Evolutionary conservation across 2,797 vertebrate species (phyloP).

Genomic region (Acanthurus leucopareius): DNA sequence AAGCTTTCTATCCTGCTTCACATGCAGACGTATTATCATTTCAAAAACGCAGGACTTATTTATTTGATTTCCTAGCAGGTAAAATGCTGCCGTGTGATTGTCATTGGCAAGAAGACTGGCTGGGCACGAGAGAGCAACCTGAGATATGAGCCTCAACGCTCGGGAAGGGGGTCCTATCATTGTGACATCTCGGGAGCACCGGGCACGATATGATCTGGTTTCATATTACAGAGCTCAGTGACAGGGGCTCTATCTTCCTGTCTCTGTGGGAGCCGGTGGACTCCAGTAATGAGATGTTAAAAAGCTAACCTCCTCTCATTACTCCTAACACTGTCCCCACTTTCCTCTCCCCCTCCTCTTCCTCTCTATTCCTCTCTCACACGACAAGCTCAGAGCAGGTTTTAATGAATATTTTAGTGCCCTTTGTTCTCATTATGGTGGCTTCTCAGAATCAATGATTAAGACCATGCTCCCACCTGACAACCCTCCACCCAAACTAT

Average conservation of each 20-base stretch:
- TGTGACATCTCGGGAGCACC: slow-evolving; percentile 43
- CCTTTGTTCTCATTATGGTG: slow-evolving; percentile 84
- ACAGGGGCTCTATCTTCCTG: slow-evolving; percentile 59
- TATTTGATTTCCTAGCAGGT: slow-evolving; percentile 40
- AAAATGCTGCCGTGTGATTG: neutral
- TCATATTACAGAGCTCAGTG: slow-evolving; percentile 63
- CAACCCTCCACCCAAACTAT: slow-evolving; percentile 47
- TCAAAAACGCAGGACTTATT: slow-evolving; percentile 21
- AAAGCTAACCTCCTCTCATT: slow-evolving; percentile 78
- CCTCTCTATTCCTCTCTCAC: slow-evolving; percentile 37
- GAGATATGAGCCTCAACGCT: neutral
- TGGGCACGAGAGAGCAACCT: slow-evolving; percentile 24
- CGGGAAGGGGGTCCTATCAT: slow-evolving; percentile 38
- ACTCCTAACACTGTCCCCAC: slow-evolving; percentile 56
- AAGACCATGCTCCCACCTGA: slow-evolving; percentile 68
- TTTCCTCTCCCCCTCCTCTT: slow-evolving; percentile 8
- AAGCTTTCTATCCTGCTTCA: slow-evolving; percentile 11
- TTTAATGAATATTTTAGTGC: slow-evolving; percentile 89
- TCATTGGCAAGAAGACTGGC: slow-evolving; percentile 11
- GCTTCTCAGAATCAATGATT: slow-evolving; percentile 81
- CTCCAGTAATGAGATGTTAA: slow-evolving; percentile 81
- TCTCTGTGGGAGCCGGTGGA: slow-evolving; percentile 64
- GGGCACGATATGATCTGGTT: slow-evolving; percentile 55
- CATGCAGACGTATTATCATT: slow-evolving; percentile 12
- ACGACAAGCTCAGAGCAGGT: slow-evolving; percentile 77